Conservation (phyloP, 2,113 vertebrate species). For the Tyto alba region DNA sequence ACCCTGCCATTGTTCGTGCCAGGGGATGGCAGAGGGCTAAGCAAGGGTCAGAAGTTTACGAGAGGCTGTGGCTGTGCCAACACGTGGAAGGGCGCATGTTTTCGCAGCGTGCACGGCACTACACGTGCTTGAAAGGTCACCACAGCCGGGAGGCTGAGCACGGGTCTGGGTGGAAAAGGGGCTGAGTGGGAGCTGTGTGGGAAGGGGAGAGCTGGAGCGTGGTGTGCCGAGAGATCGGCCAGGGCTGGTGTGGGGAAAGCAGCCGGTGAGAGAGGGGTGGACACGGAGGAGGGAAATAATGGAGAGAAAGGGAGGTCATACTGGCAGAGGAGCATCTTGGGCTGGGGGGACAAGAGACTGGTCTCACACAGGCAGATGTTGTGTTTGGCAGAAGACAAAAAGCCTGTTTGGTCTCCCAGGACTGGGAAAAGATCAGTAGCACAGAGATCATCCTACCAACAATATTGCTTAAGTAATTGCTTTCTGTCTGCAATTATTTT, state of each 20-base stretch:
- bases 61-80: not conserved
- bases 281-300: rapidly evolving
- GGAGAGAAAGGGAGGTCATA: not conserved
- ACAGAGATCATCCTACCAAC: not conserved
- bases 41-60: slow-evolving; percentile 22
- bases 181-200: not conserved
- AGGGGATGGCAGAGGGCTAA: not conserved
- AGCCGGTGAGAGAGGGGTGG: not conserved
- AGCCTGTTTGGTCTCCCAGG: not conserved
- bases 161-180: not conserved
- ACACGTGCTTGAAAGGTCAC: not conserved
- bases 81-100: not conserved
- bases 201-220: rapidly evolving
- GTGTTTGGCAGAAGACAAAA: not conserved
- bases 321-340: not conserved
- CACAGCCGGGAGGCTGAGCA: not conserved
- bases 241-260: not conserved
- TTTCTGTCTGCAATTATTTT: not conserved
- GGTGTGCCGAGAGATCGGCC: rapidly evolving
- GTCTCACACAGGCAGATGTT: not conserved
- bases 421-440: not conserved
- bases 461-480: not conserved
- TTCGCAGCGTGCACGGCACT: rapidly evolving
- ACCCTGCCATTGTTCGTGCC: not conserved
- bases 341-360: not conserved